These are phyloP conservation scores for Microtus richardsoni DNA, from an alignment of 2,113 vertebrate genomes.

Conservation along the genomic window DNA sequence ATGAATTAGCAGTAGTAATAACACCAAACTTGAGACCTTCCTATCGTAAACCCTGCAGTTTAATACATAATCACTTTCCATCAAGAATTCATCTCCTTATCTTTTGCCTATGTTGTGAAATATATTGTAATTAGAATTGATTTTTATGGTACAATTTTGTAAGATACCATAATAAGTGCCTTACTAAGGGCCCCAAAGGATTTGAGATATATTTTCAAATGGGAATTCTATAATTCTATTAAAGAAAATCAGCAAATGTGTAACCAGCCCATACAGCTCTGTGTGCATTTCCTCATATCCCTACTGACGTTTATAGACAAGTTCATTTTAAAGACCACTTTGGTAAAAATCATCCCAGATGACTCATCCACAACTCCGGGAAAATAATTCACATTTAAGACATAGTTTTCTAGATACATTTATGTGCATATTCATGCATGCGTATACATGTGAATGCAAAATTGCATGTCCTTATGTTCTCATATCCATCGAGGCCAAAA, in stretches of 20 bases:
- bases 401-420: neutral
- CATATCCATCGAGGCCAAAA: neutral
- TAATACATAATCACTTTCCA: constrained; percentile 64
- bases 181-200: constrained; percentile 21
- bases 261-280: neutral
- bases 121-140: constrained; percentile 73
- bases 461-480: no score
- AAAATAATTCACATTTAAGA: neutral
- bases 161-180: constrained; percentile 47
- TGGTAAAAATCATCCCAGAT: neutral
- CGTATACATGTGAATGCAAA: neutral
- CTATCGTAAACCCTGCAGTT: constrained; percentile 49
- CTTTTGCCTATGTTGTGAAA: constrained; percentile 54
- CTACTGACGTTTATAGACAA: neutral
- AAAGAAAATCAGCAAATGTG: constrained; percentile 53
- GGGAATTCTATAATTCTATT: constrained; percentile 47
- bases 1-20: constrained; percentile 63
- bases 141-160: constrained; percentile 67
- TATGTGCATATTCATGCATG: neutral
- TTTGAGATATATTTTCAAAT: constrained; percentile 34
- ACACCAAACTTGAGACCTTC: constrained; percentile 52
- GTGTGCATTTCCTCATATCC: neutral
- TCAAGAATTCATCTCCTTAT: constrained; percentile 69
- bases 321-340: neutral
- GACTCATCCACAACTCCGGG: neutral